Evolutionary conservation across 2,797 vertebrate species (phyloP).

Genomic region (Lerista edwardsae): DNA sequence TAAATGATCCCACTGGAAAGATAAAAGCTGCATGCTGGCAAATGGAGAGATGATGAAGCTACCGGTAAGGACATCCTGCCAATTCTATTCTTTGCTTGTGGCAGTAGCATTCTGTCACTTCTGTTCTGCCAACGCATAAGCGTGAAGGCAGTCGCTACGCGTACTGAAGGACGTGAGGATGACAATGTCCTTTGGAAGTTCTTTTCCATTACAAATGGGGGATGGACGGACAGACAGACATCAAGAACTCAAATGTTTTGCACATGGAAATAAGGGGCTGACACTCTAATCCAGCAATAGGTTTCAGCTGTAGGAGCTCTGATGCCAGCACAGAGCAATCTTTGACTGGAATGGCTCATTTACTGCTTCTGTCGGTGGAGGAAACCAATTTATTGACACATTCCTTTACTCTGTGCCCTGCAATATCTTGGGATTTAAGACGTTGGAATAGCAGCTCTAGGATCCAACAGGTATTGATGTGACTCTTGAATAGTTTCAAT

Average conservation of each 20-base stretch:
- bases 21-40: conserved; percentile 22
- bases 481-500: no score
- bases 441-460: background rate
- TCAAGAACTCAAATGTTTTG: background rate
- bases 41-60: conserved; percentile 19
- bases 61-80: conserved; percentile 45
- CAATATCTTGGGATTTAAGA: background rate
- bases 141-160: background rate
- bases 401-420: background rate
- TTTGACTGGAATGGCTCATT: background rate
- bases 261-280: background rate
- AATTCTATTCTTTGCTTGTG: conserved; percentile 36
- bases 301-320: background rate
- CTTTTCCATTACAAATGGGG: background rate
- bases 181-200: conserved; percentile 20
- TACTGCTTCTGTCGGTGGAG: background rate
- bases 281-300: background rate
- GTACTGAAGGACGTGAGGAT: background rate
- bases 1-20: conserved; percentile 41
- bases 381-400: background rate
- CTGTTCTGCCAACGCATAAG: conserved; percentile 50
- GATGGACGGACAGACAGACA: background rate
- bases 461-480: background rate
- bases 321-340: background rate
- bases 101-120: conserved; percentile 53